phyloP scores from a whole-genome alignment of 2,113 vertebrate genomes.

The Coptodon rendalli region DNA sequence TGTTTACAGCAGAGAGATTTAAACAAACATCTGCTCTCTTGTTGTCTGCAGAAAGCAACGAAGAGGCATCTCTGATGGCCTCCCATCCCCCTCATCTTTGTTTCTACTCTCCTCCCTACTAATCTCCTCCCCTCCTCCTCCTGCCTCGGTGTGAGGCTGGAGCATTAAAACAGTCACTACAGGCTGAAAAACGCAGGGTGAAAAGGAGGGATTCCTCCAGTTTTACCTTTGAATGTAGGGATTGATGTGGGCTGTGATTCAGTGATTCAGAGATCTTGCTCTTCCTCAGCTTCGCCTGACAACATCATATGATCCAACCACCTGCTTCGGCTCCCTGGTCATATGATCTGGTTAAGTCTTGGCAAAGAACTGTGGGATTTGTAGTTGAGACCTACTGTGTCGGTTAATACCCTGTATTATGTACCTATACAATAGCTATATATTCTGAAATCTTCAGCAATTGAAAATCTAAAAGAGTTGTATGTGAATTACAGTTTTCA shows the following conservation, averaged over 20 bases:
- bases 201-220: constrained; percentile 40
- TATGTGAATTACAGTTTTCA: background rate
- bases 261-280: constrained; percentile 45
- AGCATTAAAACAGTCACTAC: background rate
- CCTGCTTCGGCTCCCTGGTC: constrained; percentile 59
- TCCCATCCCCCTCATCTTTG: constrained; percentile 42
- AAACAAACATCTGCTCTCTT: constrained; percentile 30
- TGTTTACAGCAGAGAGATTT: background rate
- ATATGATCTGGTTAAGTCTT: constrained; percentile 50
- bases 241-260: constrained; percentile 58
- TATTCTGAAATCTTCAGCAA: background rate
- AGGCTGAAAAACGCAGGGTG: constrained; percentile 7
- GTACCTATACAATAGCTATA: background rate
- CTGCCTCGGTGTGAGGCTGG: background rate
- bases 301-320: constrained; percentile 70
- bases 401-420: background rate
- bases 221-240: constrained; percentile 65
- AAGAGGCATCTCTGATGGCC: constrained; percentile 44
- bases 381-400: constrained; percentile 32
- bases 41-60: constrained; percentile 11
- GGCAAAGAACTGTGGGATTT: constrained; percentile 58
- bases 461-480: background rate
- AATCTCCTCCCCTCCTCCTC: background rate
- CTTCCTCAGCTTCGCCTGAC: constrained; percentile 57
- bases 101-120: background rate